Percentiles rank a stretch among this genome's conserved stretches.
phyloP scores from a whole-genome alignment of 2,888 invertebrate species.

The Conchocele bisecta region DNA sequence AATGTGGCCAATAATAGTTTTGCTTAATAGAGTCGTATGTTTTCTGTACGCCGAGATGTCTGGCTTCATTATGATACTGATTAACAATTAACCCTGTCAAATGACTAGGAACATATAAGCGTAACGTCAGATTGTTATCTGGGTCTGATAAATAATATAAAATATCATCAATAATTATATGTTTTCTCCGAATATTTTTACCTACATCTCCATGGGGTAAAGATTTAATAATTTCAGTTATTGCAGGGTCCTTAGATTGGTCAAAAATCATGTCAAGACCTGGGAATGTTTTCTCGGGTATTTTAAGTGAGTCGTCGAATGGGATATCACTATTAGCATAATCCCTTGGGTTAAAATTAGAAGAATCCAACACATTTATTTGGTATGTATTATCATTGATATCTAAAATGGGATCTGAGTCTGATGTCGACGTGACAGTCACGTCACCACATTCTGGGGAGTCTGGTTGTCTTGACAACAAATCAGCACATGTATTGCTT shows the following conservation, averaged over 20 bases:
- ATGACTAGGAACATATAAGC: slow-evolving; percentile 7
- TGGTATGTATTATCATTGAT: too few species aligned
- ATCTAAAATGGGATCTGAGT: too few species aligned
- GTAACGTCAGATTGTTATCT: slow-evolving; percentile 24
- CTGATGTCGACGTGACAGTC: too few species aligned
- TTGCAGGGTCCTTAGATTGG: slow-evolving; percentile 12
- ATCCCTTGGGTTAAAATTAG: too few species aligned
- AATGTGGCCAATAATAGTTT: slow-evolving; percentile 7
- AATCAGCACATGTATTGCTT: slow-evolving; percentile 25
- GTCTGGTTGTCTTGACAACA: too few species aligned
- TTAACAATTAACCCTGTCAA: not conserved
- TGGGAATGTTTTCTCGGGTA: too few species aligned
- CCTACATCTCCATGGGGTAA: slow-evolving; percentile 3
- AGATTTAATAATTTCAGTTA: not conserved
- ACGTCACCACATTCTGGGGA: too few species aligned
- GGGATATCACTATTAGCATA: too few species aligned
- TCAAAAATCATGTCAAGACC: slow-evolving; percentile 9
- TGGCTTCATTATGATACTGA: slow-evolving; percentile 18
- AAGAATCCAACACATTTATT: too few species aligned
- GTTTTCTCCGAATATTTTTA: not conserved
- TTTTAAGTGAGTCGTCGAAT: too few species aligned
- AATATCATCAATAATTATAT: slow-evolving; percentile 15
- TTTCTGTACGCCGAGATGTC: slow-evolving; percentile 7
- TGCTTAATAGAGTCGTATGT: slow-evolving; percentile 5
- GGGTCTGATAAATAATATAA: slow-evolving; percentile 30